Conservation (phyloP, 2,113 vertebrate genomes). For the Engraulis encrasicolus region DNA sequence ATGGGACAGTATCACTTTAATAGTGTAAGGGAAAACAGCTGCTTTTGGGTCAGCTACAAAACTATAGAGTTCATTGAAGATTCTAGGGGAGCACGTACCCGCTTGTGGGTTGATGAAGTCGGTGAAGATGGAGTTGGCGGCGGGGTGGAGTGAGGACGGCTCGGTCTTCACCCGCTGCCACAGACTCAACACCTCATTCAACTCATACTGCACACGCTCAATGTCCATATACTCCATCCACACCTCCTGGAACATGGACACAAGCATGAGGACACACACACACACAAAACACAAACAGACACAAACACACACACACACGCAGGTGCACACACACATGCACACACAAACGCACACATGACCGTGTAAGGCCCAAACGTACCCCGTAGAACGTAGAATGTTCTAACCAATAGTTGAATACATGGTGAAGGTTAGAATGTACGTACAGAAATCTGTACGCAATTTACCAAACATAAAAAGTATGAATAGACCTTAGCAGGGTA, state of each 20-base stretch:
- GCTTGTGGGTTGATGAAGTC: slow-evolving; percentile 80
- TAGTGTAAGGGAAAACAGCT: no score
- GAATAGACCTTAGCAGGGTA: no score
- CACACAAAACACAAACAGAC: no score
- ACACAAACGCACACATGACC: neutral
- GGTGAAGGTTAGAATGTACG: no score
- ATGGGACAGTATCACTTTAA: no score
- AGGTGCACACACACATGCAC: neutral
- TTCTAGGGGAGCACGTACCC: slow-evolving; percentile 70
- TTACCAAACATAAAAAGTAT: no score
- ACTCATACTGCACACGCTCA: slow-evolving; percentile 85
- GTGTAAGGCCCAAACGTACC: no score
- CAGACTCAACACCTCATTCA: slow-evolving; percentile 80
- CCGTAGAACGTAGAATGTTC: no score
- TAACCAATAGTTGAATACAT: no score
- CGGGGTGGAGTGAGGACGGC: slow-evolving; percentile 69
- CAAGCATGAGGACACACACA: neutral
- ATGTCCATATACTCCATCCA: slow-evolving; percentile 93
- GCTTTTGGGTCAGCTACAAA: no score
- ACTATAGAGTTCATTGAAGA: no score
- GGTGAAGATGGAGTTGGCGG: slow-evolving; percentile 65
- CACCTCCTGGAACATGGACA: slow-evolving; percentile 76
- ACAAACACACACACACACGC: neutral
- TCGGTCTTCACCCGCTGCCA: slow-evolving; percentile 86
- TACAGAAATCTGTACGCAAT: no score